A percentile compares a stretch with the other conserved stretches of the same genome.
These are phyloP conservation scores for Turritopsis dohrnii DNA, from an alignment of 30 jellyfish, hydroid and myxozoan genomes.

Conservation along the genomic window DNA sequence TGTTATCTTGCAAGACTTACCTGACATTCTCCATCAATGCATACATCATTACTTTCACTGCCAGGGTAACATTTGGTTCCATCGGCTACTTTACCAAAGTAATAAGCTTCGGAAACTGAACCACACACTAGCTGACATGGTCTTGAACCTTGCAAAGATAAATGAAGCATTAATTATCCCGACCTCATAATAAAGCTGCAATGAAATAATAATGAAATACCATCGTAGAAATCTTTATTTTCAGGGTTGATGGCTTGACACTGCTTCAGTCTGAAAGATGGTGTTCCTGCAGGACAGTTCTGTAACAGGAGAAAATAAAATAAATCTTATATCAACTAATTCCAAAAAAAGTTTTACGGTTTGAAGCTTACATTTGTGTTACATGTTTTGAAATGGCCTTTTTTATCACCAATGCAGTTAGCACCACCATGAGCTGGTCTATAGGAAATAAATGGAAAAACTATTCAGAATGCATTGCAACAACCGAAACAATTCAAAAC, in stretches of 20 bases:
- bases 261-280: slow-evolving; percentile 33
- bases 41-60: slow-evolving; percentile 26
- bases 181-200: not conserved
- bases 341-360: too few species aligned
- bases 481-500: not conserved
- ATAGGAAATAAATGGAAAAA: too few species aligned
- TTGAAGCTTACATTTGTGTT: slow-evolving; percentile 59
- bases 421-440: slow-evolving; percentile 80
- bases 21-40: slow-evolving; percentile 46
- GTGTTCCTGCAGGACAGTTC: slow-evolving; percentile 61
- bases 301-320: not conserved
- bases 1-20: too few species aligned
- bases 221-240: slow-evolving; percentile 4
- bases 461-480: too few species aligned
- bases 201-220: not conserved
- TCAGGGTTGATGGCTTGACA: slow-evolving; percentile 26
- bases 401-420: slow-evolving; percentile 56
- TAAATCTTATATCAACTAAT: too few species aligned
- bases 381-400: slow-evolving; percentile 66
- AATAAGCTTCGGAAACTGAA: slow-evolving; percentile 25
- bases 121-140: slow-evolving; percentile 70
- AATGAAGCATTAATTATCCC: not conserved
- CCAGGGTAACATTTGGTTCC: slow-evolving; percentile 41
- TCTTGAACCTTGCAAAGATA: not conserved
- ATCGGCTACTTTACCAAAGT: slow-evolving; percentile 47